Base-by-base conservation (phyloP, 2,113 vertebrate species). In the Microcebus ravelobensis region DNA sequence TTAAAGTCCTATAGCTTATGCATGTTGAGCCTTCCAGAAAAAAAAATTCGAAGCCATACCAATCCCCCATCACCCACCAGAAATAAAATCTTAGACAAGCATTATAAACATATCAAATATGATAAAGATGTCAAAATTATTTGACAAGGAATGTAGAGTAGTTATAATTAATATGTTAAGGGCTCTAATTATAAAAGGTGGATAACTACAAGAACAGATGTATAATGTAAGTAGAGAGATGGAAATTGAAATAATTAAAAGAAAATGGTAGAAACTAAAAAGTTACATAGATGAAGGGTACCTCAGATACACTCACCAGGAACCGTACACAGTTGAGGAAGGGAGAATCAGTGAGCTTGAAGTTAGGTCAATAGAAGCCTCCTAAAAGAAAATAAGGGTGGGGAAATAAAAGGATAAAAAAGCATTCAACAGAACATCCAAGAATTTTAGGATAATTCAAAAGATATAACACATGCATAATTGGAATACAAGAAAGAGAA, bases 11-110 rank as follows among this genome's bases (percentile, higher is more conserved):
- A 21, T 31, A 45, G 42, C 2, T 2, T 29, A 29, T 48, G 18
- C 1, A 57, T 21, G 5, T 13, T 45, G 12, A n/a, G 8, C 2
- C 48, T 88, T 88, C 36, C 81, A 27, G 9, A 27, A 61, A 55
- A 50, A 88, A 74, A 73, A 29, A 39, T 18, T 6, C 77, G 6
- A 67, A 77, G 4, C 6, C 27, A 59, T 59, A 48, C 8, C 0
- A 85, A 31, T 7, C 3, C 1, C 15, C n/a, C 15, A 42, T 14
- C 5, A 57, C 18, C 2, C 17, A 31, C 15, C 2, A 4, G 36
- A 25, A 29, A 76, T 36, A 48, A 45, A 39, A 8, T 52, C 8
- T 82, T 70, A 29, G 20, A 17, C 21, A 27, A 73, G 11, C 12
- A 71, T 86, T 29, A 65, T 59, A 80, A 80, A n/a, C 11, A 55